Base-by-base conservation (phyloP, 1,140 invertebrate species). In the Anagrus nilaparvatae region DNA sequence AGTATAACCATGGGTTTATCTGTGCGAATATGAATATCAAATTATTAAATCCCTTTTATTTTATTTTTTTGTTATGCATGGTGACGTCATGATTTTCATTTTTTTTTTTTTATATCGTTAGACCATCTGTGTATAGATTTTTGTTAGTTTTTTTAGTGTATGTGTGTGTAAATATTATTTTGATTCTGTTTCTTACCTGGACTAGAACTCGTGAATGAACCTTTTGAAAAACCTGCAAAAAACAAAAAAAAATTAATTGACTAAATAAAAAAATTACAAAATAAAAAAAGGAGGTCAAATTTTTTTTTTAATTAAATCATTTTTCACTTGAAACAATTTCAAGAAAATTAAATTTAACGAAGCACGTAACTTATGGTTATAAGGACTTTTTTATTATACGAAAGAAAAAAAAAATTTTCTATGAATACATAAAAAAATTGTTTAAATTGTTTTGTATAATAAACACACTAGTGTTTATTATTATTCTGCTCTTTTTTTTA, bases 171-270 rank as follows among this genome's bases (percentile, higher is more conserved):
- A 41, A 41, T 33, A 23, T 24, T 33, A 12, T 33, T 25, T 41
- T 34, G 5, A 20, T 21, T 4, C 20, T 13, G 19, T 21, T 25
- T 20, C 48, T 56, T 55, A 66, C 63, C 63, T 54, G 61, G 53
- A 51, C 58, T 67, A 30, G 60, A 43, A 42, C 52, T 60, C 35
- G 56, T 47, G 50, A 62, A 65, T 23, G 57, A 52, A 32, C 52
- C 48, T 53, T 67, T 67, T 20, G 64, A 61, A 48, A 58, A 67
- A 36, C 61, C 61, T 65, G 51, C 40, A 65, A 67, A 48, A 49
- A 52, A 24, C 55, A 39, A 54, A 50, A 44, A 55, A 40, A 35
- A 28, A 20, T 28, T 31, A 21, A 2, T 24, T 24, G 18, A 20
- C 31, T 40, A 30, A 16, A 16, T 21, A 2, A 23, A 10, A 35